Percentiles rank a stretch among this genome's conserved stretches.
These are phyloP conservation scores for Tauraco hartlaubi DNA, from an alignment of 2,797 vertebrate species.

Conservation along the genomic window DNA sequence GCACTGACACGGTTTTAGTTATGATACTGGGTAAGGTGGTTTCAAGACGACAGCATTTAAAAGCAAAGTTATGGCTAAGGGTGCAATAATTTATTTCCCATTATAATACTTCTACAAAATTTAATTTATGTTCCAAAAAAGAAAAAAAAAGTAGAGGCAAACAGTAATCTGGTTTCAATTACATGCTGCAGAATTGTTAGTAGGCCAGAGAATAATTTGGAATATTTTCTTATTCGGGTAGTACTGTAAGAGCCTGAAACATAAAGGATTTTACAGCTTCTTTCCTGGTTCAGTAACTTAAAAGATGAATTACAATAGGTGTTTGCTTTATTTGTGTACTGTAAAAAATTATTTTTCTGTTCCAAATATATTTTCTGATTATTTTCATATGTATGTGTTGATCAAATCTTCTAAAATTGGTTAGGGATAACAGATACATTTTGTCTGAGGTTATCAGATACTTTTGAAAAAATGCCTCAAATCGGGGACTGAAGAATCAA, in stretches of 20 bases:
- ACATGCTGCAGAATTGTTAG: constrained; percentile 60
- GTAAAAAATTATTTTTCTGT: background rate
- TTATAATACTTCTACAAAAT: constrained; percentile 26
- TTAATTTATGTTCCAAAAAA: background rate
- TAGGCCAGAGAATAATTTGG: constrained; percentile 77
- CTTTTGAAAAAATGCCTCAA: background rate
- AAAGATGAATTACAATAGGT: constrained; percentile 45
- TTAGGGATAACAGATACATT: background rate
- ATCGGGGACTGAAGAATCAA: background rate
- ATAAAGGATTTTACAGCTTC: constrained; percentile 59
- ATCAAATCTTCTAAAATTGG: background rate
- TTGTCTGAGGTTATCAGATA: background rate
- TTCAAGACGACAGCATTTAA: background rate
- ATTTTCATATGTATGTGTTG: background rate
- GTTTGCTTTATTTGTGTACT: background rate
- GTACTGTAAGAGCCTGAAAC: background rate
- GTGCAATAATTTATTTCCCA: background rate
- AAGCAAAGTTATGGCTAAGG: background rate
- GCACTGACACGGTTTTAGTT: background rate
- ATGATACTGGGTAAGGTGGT: background rate
- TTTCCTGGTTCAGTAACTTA: constrained; percentile 21
- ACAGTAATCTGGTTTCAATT: constrained; percentile 77
- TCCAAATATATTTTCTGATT: background rate
- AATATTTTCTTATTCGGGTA: constrained; percentile 64
- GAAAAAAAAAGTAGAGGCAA: background rate